A percentile compares a stretch with the other conserved stretches of the same genome.
These are phyloP conservation scores for Microcebus ravelobensis DNA, from an alignment of 2,113 vertebrate genomes.

Conservation along the genomic window DNA sequence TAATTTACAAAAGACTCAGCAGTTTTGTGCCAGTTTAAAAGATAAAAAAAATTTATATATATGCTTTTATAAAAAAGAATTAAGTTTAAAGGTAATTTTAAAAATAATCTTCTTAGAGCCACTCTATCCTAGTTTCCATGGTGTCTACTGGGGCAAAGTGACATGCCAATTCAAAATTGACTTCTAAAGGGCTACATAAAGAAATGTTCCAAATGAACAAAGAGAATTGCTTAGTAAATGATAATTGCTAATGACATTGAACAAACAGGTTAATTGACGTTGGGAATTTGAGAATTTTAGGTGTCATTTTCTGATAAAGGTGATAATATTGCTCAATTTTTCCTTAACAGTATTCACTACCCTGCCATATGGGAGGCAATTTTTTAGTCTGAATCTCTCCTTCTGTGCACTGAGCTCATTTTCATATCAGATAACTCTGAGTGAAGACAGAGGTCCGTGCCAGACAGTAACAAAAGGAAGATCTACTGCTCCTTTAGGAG, in stretches of 20 bases:
- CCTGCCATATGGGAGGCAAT: constrained; percentile 43
- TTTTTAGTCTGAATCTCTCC: constrained; percentile 28
- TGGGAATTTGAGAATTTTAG: constrained; percentile 65
- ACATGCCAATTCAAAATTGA: constrained; percentile 53
- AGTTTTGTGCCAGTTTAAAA: background rate
- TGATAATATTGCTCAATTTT: constrained; percentile 57
- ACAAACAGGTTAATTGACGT: constrained; percentile 68
- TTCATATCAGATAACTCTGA: constrained; percentile 49
- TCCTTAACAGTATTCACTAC: constrained; percentile 5
- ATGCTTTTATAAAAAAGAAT: background rate
- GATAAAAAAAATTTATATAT: background rate
- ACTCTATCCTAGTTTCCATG: constrained; percentile 32
- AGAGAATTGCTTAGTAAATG: constrained; percentile 52
- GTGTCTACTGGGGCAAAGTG: constrained; percentile 51
- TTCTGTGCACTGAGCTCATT: constrained; percentile 50
- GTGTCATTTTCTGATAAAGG: constrained; percentile 69
- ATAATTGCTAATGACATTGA: constrained; percentile 64
- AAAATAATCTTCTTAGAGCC: constrained; percentile 43
- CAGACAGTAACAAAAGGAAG: constrained; percentile 21
- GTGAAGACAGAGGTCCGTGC: background rate
- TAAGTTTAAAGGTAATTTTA: constrained; percentile 38
- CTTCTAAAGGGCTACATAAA: constrained; percentile 51
- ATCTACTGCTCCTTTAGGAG: background rate
- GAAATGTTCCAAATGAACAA: constrained; percentile 58
- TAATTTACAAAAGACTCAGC: background rate